Conservation (phyloP, 2,888 invertebrate genomes). For the Xanthorhoe designata region DNA sequence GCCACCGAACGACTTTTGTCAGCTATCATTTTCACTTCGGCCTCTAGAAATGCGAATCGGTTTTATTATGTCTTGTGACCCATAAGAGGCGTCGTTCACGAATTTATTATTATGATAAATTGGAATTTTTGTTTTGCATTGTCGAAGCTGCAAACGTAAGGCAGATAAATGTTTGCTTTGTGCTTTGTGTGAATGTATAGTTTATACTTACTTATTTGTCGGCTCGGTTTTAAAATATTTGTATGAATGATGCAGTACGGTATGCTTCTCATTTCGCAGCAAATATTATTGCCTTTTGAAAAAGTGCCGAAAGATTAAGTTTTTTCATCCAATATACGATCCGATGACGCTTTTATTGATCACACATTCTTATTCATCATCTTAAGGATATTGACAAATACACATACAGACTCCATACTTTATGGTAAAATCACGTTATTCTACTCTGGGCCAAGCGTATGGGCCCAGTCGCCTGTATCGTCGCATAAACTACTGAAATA, state of each 20-base stretch:
- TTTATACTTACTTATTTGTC: slow-evolving; percentile 40
- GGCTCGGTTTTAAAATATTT: slow-evolving; percentile 42
- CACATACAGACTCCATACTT: too few species aligned
- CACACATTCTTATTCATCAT: background rate
- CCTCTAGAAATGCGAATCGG: slow-evolving; percentile 69
- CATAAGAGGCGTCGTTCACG: slow-evolving; percentile 63
- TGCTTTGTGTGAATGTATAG: slow-evolving; percentile 53
- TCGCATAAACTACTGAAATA: too few species aligned
- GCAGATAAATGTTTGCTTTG: slow-evolving; percentile 72
- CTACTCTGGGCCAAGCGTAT: too few species aligned
- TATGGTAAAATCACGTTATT: too few species aligned
- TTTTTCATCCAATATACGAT: background rate
- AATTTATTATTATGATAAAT: slow-evolving; percentile 75
- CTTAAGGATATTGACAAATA: background rate
- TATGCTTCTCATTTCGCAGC: slow-evolving; percentile 21
- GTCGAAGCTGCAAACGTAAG: slow-evolving; percentile 52
- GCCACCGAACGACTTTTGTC: slow-evolving; percentile 75
- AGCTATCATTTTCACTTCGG: slow-evolving; percentile 81
- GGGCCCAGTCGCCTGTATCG: too few species aligned
- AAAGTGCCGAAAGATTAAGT: slow-evolving; percentile 1
- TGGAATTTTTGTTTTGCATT: slow-evolving; percentile 65
- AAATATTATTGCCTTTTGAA: slow-evolving; percentile 4
- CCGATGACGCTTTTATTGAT: background rate
- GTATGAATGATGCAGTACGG: slow-evolving; percentile 23
- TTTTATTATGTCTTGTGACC: slow-evolving; percentile 75